These are phyloP conservation scores for Musca vetustissima DNA, from an alignment of 1,140 invertebrate species.

Conservation along the genomic window DNA sequence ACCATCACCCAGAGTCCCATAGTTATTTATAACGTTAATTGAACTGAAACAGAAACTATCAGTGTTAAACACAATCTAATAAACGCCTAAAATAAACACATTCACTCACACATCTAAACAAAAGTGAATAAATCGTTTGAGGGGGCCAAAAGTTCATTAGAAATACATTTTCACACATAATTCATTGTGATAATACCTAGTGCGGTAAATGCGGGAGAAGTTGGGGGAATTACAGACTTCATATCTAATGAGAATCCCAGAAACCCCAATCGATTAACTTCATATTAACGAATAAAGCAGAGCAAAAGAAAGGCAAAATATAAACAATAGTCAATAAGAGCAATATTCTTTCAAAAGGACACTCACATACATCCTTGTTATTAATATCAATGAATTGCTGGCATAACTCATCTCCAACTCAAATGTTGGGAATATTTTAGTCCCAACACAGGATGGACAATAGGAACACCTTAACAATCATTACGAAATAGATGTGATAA, in stretches of 20 bases:
- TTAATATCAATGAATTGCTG: slow-evolving; percentile 26
- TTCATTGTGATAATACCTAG: slow-evolving; percentile 2
- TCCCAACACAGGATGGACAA: no score
- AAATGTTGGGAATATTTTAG: not conserved
- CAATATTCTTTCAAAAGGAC: not conserved
- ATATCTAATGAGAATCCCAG: not conserved
- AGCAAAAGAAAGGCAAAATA: slow-evolving; percentile 17
- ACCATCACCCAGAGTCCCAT: not conserved
- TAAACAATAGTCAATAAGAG: slow-evolving; percentile 12
- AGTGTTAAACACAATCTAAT: slow-evolving; percentile 17
- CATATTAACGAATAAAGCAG: slow-evolving; percentile 1
- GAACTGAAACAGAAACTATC: not conserved
- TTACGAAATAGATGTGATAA: slow-evolving; percentile 14
- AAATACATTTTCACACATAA: slow-evolving; percentile 19
- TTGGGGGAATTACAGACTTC: no score
- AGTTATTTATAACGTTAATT: slow-evolving; percentile 3
- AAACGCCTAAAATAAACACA: slow-evolving; percentile 17
- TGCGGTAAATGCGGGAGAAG: not conserved
- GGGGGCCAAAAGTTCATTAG: slow-evolving; percentile 21
- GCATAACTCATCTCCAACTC: slow-evolving; percentile 11
- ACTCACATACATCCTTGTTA: not conserved
- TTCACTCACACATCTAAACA: not conserved
- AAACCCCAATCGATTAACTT: slow-evolving; percentile 26
- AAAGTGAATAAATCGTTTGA: no score
- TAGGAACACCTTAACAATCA: slow-evolving; percentile 19